Evolutionary conservation across 2,888 invertebrate species (phyloP).

Genomic region (Watsonalla cultraria): DNA sequence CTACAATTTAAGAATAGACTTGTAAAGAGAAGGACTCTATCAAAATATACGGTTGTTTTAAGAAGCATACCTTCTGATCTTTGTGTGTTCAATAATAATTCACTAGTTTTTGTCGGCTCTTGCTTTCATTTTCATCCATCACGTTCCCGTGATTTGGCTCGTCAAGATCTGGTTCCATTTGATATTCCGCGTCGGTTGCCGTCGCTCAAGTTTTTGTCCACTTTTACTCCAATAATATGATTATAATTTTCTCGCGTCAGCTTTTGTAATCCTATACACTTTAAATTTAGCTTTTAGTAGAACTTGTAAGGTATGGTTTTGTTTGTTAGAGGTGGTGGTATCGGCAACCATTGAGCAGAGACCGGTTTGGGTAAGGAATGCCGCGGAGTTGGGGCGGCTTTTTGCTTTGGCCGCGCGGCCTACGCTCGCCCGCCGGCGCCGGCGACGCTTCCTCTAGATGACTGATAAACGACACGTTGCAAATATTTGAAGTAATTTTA

Average conservation of each 20-base stretch:
- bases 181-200: conserved; percentile 50
- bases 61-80: neutral
- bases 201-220: conserved; percentile 62
- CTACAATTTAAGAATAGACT: no score
- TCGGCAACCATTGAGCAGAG: conserved; percentile 67
- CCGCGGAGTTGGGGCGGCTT: conserved; percentile 58
- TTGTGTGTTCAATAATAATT: conserved; percentile 6
- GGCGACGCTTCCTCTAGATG: conserved; percentile 46
- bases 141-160: conserved; percentile 40
- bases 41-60: neutral
- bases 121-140: conserved; percentile 46
- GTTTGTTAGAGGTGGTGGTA: conserved; percentile 25
- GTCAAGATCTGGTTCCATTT: conserved; percentile 41
- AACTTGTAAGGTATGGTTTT: conserved; percentile 36
- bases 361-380: conserved; percentile 72
- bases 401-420: conserved; percentile 62
- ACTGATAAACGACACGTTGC: conserved; percentile 60
- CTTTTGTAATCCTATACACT: conserved; percentile 17
- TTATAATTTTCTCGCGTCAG: conserved; percentile 54
- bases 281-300: conserved; percentile 19
- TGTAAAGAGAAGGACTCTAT: neutral
- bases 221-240: conserved; percentile 61
- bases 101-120: conserved; percentile 19
- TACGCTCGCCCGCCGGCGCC: conserved; percentile 49
- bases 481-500: conserved; percentile 54